Base-by-base conservation (phyloP, 2,797 vertebrate genomes). In the Ptychadena robeensis region DNA sequence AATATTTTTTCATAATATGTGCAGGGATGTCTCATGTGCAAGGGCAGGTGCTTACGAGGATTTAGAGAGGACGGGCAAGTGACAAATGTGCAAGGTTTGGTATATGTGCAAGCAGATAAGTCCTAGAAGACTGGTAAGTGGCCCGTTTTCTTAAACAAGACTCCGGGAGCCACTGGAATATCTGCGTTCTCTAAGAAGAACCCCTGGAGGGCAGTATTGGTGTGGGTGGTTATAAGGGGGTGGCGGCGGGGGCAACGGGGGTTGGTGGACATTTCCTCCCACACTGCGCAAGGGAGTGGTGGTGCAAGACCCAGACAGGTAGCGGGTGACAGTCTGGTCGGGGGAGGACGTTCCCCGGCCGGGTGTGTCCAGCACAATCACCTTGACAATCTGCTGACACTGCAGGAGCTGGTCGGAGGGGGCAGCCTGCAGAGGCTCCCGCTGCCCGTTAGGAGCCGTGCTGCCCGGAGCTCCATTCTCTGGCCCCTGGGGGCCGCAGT, bases 301-400 rank as follows among this genome's bases (percentile, higher is more conserved):
- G 92, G 95, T 89, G 69, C 96, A 96, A 2, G 96, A 96, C 80
- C 95, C 95, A 83, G 96, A 95, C 90, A 98, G 91, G 0, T 97
- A 98, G 87, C 96, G 97, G 14, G 96, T 94, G 22, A 98, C 96
- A 87, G 95, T 96, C 91, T 98, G 97, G 92, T 96, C 98, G 88
- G 98, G 95, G 90, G 97, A 96, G 73, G 97, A 95, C 91, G 98
- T 96, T 82, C 96, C 96, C 79, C 96, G 94, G 83, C 97, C 97
- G 70, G 96, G 96, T 92, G 98, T 95, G 94, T 98, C 98, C 93
- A 99, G 90, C 12, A 98, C 97, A 84, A 99, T 99, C 93, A 99
- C 97, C 93, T 99, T 99, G 90, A 98, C 97, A 69, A 99, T 98
- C 92, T 99, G 98, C 93, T 99, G 98, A 92, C 97, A 99, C 90